A percentile compares a stretch with the other conserved stretches of the same genome.
These are phyloP conservation scores for Drosophila dives DNA, from an alignment of 2,888 invertebrate species.

Conservation along the genomic window DNA sequence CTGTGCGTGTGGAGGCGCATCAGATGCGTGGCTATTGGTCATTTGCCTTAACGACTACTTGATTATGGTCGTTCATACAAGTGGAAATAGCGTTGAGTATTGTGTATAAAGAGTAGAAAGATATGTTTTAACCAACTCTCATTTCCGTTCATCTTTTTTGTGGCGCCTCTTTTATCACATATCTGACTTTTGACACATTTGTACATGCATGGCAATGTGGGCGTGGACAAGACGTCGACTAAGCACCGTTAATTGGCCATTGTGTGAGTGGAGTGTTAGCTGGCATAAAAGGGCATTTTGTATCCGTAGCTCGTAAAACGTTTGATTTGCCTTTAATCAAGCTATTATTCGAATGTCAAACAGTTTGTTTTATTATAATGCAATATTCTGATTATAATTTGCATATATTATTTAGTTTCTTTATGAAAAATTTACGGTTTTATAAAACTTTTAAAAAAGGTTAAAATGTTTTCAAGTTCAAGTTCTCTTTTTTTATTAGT, in stretches of 20 bases:
- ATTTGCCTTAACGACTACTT: conserved; percentile 71
- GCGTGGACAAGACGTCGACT: conserved; percentile 54
- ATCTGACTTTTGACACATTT: conserved; percentile 44
- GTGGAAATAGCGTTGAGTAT: conserved; percentile 26
- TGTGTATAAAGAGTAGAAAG: conserved; percentile 22
- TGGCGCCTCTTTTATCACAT: conserved; percentile 69
- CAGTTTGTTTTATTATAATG: conserved; percentile 60
- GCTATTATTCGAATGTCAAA: conserved; percentile 58
- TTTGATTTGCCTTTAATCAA: conserved; percentile 68
- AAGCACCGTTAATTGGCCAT: conserved; percentile 49
- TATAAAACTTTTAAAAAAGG: neutral
- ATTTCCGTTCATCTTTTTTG: conserved; percentile 67
- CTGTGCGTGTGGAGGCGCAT: conserved; percentile 35
- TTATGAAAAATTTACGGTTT: conserved; percentile 5
- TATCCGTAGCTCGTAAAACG: conserved; percentile 51
- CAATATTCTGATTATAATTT: conserved; percentile 23
- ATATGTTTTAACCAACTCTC: conserved; percentile 28
- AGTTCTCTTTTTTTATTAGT: conserved; percentile 20
- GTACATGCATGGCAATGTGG: conserved; percentile 10
- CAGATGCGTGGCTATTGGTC: conserved; percentile 32
- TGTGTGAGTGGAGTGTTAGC: conserved; percentile 24
- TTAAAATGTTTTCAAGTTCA: neutral
- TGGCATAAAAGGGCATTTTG: conserved; percentile 10
- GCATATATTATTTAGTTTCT: conserved; percentile 25
- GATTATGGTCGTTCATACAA: conserved; percentile 56